phyloP scores from a whole-genome alignment of 2,888 invertebrate genomes.

The Drosophila melanosoma region DNA sequence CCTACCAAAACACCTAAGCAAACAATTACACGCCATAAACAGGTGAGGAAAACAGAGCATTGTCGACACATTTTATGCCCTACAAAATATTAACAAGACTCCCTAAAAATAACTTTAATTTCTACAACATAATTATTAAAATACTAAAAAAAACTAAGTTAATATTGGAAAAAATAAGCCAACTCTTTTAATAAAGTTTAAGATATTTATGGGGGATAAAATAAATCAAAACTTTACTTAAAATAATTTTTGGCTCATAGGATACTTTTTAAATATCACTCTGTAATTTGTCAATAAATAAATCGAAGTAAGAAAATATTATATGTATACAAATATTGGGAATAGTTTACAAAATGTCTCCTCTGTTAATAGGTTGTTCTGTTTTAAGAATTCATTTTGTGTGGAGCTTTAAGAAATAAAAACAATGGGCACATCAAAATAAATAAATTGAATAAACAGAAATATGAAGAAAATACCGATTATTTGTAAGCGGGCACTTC shows the following conservation, averaged over 20 bases:
- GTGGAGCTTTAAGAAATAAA: constrained; percentile 12
- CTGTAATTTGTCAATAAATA: background rate
- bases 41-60: constrained; percentile 34
- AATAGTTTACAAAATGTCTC: background rate
- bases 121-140: background rate
- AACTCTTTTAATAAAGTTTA: background rate
- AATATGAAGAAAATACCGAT: constrained; percentile 75
- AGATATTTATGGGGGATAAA: background rate
- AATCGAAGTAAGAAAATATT: background rate
- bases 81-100: background rate
- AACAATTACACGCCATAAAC: constrained; percentile 70
- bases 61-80: constrained; percentile 25
- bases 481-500: constrained; percentile 84
- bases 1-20: constrained; percentile 69
- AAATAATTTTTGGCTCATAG: background rate
- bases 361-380: background rate
- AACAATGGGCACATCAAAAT: constrained; percentile 18
- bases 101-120: too few relatives aligned
- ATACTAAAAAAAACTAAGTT: background rate
- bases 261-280: background rate
- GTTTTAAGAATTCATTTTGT: background rate
- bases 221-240: rapidly evolving
- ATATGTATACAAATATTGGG: too few relatives aligned
- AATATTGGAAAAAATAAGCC: background rate
- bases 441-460: constrained; percentile 28